Evolutionary conservation across 2,113 vertebrate genomes (phyloP).

Genomic region (Periophthalmodon schlosseri): DNA sequence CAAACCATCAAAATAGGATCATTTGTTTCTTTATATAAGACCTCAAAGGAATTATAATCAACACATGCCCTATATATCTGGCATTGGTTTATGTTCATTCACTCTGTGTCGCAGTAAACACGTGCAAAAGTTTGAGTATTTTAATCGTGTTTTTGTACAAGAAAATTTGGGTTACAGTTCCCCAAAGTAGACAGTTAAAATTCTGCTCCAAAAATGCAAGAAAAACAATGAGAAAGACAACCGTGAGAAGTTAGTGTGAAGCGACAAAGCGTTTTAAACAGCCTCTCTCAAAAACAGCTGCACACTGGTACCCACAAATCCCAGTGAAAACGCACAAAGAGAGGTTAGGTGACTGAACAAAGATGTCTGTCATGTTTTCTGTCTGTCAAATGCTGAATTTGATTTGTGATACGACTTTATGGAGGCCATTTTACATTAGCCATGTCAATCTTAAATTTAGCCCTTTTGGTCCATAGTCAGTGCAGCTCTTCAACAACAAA

Average conservation of each 20-base stretch:
- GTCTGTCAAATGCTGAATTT: not conserved
- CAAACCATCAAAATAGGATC: not conserved
- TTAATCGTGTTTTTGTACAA: not conserved
- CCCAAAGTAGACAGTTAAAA: not conserved
- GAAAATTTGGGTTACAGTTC: not conserved
- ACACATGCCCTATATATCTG: not conserved
- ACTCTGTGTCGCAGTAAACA: not conserved
- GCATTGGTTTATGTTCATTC: not conserved
- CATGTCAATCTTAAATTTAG: not conserved
- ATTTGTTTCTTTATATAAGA: not conserved
- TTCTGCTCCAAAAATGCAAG: not conserved
- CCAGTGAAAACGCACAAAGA: not conserved
- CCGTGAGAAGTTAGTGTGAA: not conserved
- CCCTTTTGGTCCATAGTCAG: not conserved
- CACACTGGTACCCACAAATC: not conserved
- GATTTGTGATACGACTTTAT: not conserved
- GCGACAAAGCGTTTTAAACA: not conserved
- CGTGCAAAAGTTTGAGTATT: not conserved
- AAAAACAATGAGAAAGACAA: not conserved
- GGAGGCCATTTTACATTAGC: not conserved
- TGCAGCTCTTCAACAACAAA: not conserved
- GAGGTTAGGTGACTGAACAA: not conserved
- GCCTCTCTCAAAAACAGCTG: not conserved
- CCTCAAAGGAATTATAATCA: not conserved
- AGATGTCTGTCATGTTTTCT: not conserved